Base-by-base conservation (phyloP, 2,797 vertebrate species). In the Pogoniulus pusillus region DNA sequence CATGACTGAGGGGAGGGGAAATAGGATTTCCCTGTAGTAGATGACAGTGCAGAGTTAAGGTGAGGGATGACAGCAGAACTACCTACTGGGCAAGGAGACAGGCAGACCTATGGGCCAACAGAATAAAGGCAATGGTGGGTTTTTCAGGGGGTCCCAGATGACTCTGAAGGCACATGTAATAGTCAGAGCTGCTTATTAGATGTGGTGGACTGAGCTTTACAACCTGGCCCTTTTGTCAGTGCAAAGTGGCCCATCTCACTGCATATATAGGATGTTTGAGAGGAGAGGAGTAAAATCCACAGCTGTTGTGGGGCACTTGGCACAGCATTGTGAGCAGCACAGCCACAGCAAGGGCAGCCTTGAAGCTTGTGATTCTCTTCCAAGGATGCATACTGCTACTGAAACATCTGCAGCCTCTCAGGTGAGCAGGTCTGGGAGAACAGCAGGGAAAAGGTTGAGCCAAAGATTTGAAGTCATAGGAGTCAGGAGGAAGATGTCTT, bases 371-470 rank as follows among this genome's bases (percentile, higher is more conserved):
- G 14, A 12, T 54, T 9, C 62, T 51, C 54, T 79, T 83, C 60
- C 10, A 19, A 72, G 34, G 39, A 35, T 78, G 2, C 12, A 14
- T 18, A 18, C 23, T 78, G 53, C 53, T 80, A 12, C 59, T 7
- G 24, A n/a, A 68, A 78, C 19, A 85, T n/a, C 37, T 89, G 51
- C 85, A 85, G 69, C 43, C 32, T 78, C 32, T 78, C 72, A 54
- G 43, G 53, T 14, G 70, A 43, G 37, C 41, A 75, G 16, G 12
- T 37, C 8, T 69, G 83, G 37, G 57, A 78, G 92, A 90, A 90
- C 23, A 82, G 23, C 55, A 70, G 78, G 12, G 7, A 88, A 39
- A 10, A 4, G 19, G 4, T 30, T 74, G 43, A 70, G 32, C 20
- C 59, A 63, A 80, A 72, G 32, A 65, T 59, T 2, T 53, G 69